A percentile compares a stretch with the other conserved stretches of the same genome.
These are phyloP conservation scores for Porphyrio hochstetteri DNA, from an alignment of 2,113 vertebrate genomes.

Conservation along the genomic window DNA sequence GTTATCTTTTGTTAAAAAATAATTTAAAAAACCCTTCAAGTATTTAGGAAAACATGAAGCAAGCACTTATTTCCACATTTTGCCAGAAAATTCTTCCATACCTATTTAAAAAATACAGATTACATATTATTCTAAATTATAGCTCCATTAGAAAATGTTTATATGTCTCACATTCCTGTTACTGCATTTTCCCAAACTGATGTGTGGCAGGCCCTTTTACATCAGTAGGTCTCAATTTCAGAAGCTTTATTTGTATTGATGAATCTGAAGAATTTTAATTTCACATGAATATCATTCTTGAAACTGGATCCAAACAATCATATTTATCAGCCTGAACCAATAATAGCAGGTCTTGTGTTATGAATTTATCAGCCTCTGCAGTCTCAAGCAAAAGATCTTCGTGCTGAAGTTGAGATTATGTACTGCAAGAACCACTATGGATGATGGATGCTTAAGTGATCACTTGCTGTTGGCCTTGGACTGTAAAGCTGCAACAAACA, in stretches of 20 bases:
- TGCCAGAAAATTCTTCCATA: neutral
- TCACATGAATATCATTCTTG: neutral
- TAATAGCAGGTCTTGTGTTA: neutral
- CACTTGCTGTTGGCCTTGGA: constrained; percentile 46
- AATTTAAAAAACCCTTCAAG: neutral
- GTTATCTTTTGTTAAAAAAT: neutral
- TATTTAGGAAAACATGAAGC: neutral
- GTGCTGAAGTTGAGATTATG: constrained; percentile 42
- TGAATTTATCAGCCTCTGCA: constrained; percentile 16
- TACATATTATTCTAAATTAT: neutral
- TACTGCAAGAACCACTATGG: constrained; percentile 25
- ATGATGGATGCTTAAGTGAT: constrained; percentile 63
- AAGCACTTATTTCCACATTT: neutral
- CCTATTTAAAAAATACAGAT: neutral
- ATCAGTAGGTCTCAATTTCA: neutral
- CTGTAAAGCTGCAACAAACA: constrained; percentile 57
- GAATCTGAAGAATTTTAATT: neutral
- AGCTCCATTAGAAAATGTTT: neutral
- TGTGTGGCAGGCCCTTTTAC: neutral
- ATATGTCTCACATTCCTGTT: neutral
- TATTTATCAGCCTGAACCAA: constrained; percentile 5
- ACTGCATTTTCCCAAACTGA: neutral
- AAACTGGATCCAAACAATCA: neutral
- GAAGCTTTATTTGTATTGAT: neutral
- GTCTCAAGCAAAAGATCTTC: constrained; percentile 41